Percentiles rank a stretch among this genome's conserved stretches.
Conservation (phyloP, 2,113 vertebrate species). For the Nanorana parkeri region DNA sequence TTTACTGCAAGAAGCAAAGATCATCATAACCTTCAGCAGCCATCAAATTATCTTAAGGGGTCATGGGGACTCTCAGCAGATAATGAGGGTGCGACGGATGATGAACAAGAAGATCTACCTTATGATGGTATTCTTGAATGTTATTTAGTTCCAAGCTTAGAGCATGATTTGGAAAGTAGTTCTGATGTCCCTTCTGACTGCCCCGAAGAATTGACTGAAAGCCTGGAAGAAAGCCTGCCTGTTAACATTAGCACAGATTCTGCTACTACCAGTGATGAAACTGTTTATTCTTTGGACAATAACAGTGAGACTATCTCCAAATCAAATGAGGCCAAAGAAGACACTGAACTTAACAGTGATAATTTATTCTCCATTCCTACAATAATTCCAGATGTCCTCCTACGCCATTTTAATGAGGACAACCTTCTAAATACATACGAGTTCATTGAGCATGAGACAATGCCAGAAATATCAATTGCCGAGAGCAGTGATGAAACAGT, state of each 20-base stretch:
- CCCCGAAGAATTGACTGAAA: background rate
- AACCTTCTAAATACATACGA: conserved; percentile 67
- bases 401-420: conserved; percentile 76
- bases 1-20: background rate
- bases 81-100: conserved; percentile 70
- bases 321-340: background rate
- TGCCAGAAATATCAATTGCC: conserved; percentile 79
- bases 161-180: background rate
- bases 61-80: conserved; percentile 52
- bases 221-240: background rate
- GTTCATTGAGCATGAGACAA: conserved; percentile 80
- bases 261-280: background rate
- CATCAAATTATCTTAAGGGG: conserved; percentile 60
- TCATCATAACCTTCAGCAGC: conserved; percentile 46
- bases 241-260: background rate
- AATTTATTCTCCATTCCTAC: conserved; percentile 39
- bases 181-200: background rate
- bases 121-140: conserved; percentile 68
- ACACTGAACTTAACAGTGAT: background rate
- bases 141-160: conserved; percentile 37
- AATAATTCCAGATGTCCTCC: conserved; percentile 71
- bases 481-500: conserved; percentile 75
- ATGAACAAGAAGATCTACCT: conserved; percentile 83
- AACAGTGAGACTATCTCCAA: background rate
- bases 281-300: background rate